phyloP scores from a whole-genome alignment of 2,797 vertebrate species.

The Gymnothorax reevesii region DNA sequence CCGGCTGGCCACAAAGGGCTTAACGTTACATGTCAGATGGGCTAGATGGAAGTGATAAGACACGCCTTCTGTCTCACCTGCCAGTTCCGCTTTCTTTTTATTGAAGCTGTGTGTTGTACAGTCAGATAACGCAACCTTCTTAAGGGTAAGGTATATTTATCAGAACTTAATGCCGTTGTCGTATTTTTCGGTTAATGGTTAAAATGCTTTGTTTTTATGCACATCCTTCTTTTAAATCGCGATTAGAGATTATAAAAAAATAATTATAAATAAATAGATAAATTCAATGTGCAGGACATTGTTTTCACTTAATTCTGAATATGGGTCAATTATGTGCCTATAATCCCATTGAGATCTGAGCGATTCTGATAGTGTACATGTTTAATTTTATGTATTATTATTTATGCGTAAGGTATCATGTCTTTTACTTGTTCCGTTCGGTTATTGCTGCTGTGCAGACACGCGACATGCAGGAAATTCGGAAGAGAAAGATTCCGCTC shows the following conservation, averaged over 20 bases:
- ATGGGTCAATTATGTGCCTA: background rate
- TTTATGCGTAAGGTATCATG: background rate
- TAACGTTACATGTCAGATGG: background rate
- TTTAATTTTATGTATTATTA: background rate
- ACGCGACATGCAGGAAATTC: constrained; percentile 25
- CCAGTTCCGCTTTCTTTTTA: background rate
- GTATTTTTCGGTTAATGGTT: background rate
- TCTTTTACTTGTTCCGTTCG: background rate
- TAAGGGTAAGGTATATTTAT: background rate
- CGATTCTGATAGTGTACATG: background rate
- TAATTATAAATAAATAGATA: background rate
- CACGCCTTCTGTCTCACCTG: background rate
- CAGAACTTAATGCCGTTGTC: background rate
- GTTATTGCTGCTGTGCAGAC: background rate
- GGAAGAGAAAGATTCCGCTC: constrained; percentile 7
- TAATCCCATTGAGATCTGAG: background rate
- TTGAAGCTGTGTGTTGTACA: background rate
- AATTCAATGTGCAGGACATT: background rate
- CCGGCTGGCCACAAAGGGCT: background rate
- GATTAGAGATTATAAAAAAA: background rate
- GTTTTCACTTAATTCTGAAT: background rate
- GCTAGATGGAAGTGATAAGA: background rate
- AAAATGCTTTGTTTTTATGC: background rate
- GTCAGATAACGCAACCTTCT: background rate
- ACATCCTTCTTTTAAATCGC: background rate